These are phyloP conservation scores for Bellardia pandia DNA, from an alignment of 2,888 invertebrate species.

Conservation along the genomic window DNA sequence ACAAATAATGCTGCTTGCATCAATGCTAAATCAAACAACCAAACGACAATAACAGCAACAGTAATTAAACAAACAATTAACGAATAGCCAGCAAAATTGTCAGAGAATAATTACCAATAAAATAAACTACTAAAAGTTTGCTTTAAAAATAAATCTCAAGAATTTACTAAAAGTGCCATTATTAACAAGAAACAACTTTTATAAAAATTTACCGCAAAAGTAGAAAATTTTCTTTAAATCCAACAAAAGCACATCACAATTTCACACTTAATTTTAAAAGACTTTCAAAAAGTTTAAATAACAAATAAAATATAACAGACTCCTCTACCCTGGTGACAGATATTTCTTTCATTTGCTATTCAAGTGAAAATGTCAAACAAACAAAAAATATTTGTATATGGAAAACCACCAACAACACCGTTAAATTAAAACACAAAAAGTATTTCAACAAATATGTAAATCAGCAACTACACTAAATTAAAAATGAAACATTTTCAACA, in stretches of 20 bases:
- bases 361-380: slow-evolving; percentile 65
- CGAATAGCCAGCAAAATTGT: slow-evolving; percentile 26
- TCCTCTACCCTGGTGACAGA: slow-evolving; percentile 67
- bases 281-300: not conserved
- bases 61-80: slow-evolving; percentile 21
- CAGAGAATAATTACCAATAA: not conserved
- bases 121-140: not conserved
- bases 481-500: slow-evolving; percentile 1
- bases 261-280: not conserved
- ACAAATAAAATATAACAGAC: not conserved
- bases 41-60: slow-evolving; percentile 26
- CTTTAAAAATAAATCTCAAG: not conserved
- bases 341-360: slow-evolving; percentile 76
- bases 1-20: slow-evolving; percentile 10
- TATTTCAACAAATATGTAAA: slow-evolving; percentile 7
- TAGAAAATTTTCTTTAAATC: not conserved
- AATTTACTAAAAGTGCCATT: not conserved
- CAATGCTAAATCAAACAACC: slow-evolving; percentile 34
- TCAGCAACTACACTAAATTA: not conserved
- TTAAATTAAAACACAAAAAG: slow-evolving; percentile 62
- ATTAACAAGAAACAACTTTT: not conserved
- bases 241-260: not conserved
- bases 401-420: slow-evolving; percentile 28
- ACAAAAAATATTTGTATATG: not conserved
- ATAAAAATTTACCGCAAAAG: not conserved